phyloP scores from a whole-genome alignment of 2,888 invertebrate species.

The Fragum sueziense region DNA sequence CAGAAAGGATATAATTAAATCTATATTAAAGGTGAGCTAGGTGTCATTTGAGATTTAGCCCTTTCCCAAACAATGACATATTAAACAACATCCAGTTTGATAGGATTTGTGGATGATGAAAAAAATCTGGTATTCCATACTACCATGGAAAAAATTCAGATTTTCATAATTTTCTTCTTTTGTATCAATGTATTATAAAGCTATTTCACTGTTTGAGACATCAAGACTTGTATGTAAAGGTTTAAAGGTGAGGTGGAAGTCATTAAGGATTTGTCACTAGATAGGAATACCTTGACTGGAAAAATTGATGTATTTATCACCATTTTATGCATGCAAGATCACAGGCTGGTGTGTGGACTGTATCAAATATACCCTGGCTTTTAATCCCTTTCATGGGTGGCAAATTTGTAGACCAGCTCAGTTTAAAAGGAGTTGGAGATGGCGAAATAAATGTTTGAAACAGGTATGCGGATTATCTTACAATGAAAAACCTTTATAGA shows the following conservation, averaged over 20 bases:
- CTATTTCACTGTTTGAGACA: no score
- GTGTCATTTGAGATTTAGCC: no score
- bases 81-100: not conserved
- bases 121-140: no score
- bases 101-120: not conserved
- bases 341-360: not conserved
- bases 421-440: no score
- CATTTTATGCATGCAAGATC: slow-evolving; percentile 8
- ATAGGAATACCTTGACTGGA: not conserved
- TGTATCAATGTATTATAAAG: not conserved
- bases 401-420: no score
- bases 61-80: not conserved
- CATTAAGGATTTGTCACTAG: not conserved
- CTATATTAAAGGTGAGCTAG: no score
- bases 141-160: not conserved
- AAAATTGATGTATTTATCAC: slow-evolving; percentile 9
- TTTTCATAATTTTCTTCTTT: not conserved
- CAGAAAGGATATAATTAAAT: no score
- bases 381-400: no score
- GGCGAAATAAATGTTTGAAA: no score
- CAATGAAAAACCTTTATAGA: no score
- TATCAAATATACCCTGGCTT: not conserved
- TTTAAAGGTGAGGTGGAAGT: not conserved
- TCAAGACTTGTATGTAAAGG: no score
- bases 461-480: no score